phyloP scores from a whole-genome alignment of 2,888 invertebrate genomes.

The Lucinisca nassula region DNA sequence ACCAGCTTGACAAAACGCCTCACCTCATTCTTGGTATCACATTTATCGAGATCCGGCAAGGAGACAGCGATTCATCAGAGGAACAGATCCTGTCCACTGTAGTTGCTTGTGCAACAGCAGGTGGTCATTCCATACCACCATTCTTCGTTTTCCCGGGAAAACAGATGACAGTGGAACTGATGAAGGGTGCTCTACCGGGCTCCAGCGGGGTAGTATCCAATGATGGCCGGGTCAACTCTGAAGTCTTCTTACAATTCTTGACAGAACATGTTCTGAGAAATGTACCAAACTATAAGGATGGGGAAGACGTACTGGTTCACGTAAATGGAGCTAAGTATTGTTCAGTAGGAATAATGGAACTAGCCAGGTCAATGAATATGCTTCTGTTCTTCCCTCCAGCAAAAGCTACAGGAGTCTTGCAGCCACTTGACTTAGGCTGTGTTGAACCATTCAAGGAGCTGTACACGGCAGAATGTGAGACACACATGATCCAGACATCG shows the following conservation, averaged over 20 bases:
- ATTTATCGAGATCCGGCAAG: not conserved
- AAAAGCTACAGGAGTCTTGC: not conserved
- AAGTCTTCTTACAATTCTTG: not conserved
- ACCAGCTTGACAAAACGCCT: not conserved
- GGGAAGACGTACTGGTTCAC: not conserved
- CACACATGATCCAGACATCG: not conserved
- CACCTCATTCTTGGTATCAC: not conserved
- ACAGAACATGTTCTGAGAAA: not conserved
- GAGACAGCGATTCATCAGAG: not conserved
- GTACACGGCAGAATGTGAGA: not conserved
- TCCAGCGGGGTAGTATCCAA: not conserved
- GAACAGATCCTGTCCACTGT: not conserved
- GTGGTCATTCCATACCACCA: not conserved
- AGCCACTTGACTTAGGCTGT: not conserved
- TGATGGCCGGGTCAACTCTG: not conserved
- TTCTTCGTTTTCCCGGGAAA: not conserved
- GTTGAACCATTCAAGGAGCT: slow-evolving; percentile 3
- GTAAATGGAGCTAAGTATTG: slow-evolving; percentile 6
- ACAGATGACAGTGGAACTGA: not conserved
- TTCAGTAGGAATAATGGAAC: not conserved
- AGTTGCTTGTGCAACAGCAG: not conserved
- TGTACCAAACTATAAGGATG: not conserved
- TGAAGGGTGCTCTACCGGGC: not conserved
- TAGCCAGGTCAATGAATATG: not conserved
- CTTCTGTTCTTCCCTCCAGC: not conserved